These are phyloP conservation scores for Liodrosophila aerea DNA, from an alignment of 2,888 invertebrate genomes.

Conservation along the genomic window DNA sequence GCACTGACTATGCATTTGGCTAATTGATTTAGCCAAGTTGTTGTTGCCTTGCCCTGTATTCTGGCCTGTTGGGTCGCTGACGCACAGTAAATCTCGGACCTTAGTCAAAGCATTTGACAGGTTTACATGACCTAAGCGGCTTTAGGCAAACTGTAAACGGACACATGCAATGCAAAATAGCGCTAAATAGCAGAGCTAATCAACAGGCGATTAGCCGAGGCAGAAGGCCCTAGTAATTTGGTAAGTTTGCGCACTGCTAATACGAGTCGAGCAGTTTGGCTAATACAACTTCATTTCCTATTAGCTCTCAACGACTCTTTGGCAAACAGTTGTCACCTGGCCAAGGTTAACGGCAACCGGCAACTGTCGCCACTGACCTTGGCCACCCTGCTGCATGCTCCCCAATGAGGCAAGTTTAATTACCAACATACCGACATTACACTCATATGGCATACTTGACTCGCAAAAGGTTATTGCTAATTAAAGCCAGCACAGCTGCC, in stretches of 20 bases:
- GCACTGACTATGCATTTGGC: slow-evolving; percentile 70
- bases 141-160: slow-evolving; percentile 43
- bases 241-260: no score
- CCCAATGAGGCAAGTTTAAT: slow-evolving; percentile 58
- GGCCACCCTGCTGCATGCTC: slow-evolving; percentile 5
- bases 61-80: slow-evolving; percentile 50
- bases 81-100: slow-evolving; percentile 57
- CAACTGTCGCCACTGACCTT: slow-evolving; percentile 8
- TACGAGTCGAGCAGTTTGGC: no score
- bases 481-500: slow-evolving; percentile 52
- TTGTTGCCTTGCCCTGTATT: slow-evolving; percentile 68
- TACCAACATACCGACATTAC: slow-evolving; percentile 31
- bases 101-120: slow-evolving; percentile 54
- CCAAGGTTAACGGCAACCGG: slow-evolving; percentile 64
- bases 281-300: no score
- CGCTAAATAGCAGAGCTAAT: neutral
- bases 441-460: slow-evolving; percentile 14
- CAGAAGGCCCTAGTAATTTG: slow-evolving; percentile 7
- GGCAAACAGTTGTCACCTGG: slow-evolving; percentile 26
- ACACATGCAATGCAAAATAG: neutral
- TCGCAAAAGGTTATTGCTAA: slow-evolving; percentile 58
- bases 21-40: slow-evolving; percentile 68
- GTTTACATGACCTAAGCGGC: slow-evolving; percentile 72
- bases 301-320: no score
- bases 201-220: neutral